Base-by-base conservation (phyloP, 2,888 invertebrate genomes). In the Orchestes rusci region DNA sequence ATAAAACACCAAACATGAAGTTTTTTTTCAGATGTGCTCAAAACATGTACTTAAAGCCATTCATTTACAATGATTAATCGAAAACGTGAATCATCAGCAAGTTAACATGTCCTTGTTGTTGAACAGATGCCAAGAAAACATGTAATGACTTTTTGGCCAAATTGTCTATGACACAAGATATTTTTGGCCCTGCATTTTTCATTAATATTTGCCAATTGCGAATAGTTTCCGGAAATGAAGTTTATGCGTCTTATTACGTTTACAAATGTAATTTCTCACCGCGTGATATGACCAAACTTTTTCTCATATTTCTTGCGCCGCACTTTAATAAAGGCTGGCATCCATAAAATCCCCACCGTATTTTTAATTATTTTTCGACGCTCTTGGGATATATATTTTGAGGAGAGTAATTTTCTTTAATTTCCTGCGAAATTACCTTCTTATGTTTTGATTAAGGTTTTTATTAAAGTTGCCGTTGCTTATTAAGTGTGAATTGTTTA, bases 281-380 rank as follows among this genome's bases (percentile, higher is more conserved):
- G 57, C 58, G 58, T 59, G 61, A 62, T 62, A 62, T 61, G 61
- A 62, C 61, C 60, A 62, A 62, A 62, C 59, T 62, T 62, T 62
- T 61, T 54, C 61, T 59, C 62, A 61, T 63, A 62, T 62, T 61
- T 63, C 62, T 62, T 36, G 20, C 39, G 30, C 36, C 48, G 44
- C 38, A 40, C 40, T 48, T 48, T 48, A 44, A 48, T 48, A 48
- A 48, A 45, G 42, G 42, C 41, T 34, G 45, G 51, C 54, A 35
- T 58, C 59, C 61, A 60, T 62, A 62, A 62, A 62, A 61, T 59
- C 61, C 59, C 53, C 57, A 54, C 59, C 58, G 59, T 61, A 60
- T 61, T 62, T 62, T 62, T 62, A 62, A 62, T 62, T 62, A 61
- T 59, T 56, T 59, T 58, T 56, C 46, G 45, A 49, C 49, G 48